Evolutionary conservation across 1,140 invertebrate genomes (phyloP).

Genomic region (Telenomus remus): DNA sequence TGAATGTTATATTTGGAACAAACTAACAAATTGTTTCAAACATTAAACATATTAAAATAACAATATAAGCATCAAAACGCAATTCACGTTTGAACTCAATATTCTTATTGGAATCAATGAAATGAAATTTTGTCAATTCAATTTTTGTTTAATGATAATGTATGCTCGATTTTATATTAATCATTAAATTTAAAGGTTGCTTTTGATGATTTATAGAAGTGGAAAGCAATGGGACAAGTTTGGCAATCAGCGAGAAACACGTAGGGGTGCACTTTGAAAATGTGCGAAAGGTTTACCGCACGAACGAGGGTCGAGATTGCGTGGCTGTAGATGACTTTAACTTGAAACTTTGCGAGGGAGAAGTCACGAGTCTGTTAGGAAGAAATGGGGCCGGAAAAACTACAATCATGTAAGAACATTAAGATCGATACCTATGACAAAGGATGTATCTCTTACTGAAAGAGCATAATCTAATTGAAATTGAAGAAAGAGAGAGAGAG

Average conservation of each 20-base stretch:
- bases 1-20: no score
- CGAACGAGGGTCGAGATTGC: conserved; percentile 61
- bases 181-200: no score
- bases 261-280: conserved; percentile 74
- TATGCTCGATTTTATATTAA: no score
- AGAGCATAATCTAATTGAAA: conserved; percentile 16
- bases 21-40: no score
- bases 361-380: conserved; percentile 84
- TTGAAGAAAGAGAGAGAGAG: conserved; percentile 13
- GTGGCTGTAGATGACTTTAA: conserved; percentile 82
- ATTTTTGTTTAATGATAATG: no score
- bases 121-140: no score
- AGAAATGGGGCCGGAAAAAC: conserved; percentile 91
- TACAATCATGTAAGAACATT: conserved; percentile 80
- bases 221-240: conserved; percentile 62
- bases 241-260: conserved; percentile 67
- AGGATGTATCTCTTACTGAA: conserved; percentile 4
- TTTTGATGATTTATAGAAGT: conserved; percentile 55
- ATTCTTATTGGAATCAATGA: no score
- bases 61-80: no score
- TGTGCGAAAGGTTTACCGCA: conserved; percentile 74
- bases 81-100: no score
- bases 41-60: no score
- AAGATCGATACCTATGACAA: neutral
- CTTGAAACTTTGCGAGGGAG: conserved; percentile 80